Base-by-base conservation (phyloP, 2,797 vertebrate species). In the Liasis olivaceus region DNA sequence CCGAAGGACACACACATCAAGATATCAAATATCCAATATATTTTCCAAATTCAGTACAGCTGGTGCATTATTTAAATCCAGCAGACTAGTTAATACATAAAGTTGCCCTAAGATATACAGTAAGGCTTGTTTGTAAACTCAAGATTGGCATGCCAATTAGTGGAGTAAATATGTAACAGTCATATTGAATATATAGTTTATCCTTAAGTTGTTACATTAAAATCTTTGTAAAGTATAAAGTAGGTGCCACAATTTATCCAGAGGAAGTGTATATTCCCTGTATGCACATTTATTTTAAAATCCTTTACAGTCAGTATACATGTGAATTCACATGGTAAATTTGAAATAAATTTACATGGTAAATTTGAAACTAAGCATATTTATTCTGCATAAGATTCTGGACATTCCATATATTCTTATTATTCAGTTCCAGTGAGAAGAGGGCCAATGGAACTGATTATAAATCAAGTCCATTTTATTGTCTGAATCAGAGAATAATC, bases 11-110 rank as follows among this genome's bases (percentile, higher is more conserved):
- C 17, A 69, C n/a, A n/a, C 31, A 7, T 14, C 14, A 69, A 69
- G n/a, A 69, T n/a, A 81, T 59, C 47, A 60, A 66, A n/a, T 89
- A 84, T 89, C 42, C n/a, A 66, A 66, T 66, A 85, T 58, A 92
- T 31, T 89, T 14, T 22, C 1, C n/a, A 51, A 58, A 24, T 26
- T 89, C 22, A 89, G 22, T 31, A 3, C 17, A 47, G 15, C 11
- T 14, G 28, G 6, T 91, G 14, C 31, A 14, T 69, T 69, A 72
- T 91, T 84, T 64, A 69, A 69, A 56, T 86, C 31, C 28, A 47
- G 58, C 13, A 54, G 7, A 86, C 0, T n/a, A 86, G 51, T 54
- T 13, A 59, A 24, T 31, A 36, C 54, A 87, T 56, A 22, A 66
- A 66, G 31, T 91, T 42, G 6, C 1, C 13, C 31, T 59, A 69